Base-by-base conservation (phyloP, 2,113 vertebrate genomes). In the Stigmatopora argus region DNA sequence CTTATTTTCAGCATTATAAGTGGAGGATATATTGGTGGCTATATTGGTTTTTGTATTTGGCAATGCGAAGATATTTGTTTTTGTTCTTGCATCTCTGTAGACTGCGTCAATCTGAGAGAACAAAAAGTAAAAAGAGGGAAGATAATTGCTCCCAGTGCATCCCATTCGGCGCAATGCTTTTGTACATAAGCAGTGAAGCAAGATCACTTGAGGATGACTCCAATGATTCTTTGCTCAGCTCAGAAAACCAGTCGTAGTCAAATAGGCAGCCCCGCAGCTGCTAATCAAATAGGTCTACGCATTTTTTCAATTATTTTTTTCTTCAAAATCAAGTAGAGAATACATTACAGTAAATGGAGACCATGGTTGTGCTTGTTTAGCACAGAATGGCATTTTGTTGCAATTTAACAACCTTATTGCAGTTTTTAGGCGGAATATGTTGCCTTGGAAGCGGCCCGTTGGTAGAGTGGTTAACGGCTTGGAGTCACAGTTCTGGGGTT, bases 61-160 rank as follows among this genome's bases (percentile, higher is more conserved):
- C 83, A 67, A n/a, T 79, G 77, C 64, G 76, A 73, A 78, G 78
- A 75, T 67, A 63, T 83, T 84, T 73, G 80, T 80, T 75, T 74
- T 81, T 80, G 73, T 77, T 84, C 83, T 81, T 35, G 51, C 64
- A 68, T 83, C 78, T 83, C 64, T 70, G 62, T 80, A 82, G 81
- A 83, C 73, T 78, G 73, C 80, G 69, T 71, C 71, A 81, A 77
- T n/a, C 35, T 7, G 69, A 85, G 86, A 71, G 67, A 63, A 71
- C 65, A 70, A 78, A 64, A 53, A 64, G 66, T 77, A 75, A 82
- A 72, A 78, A 78, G 67, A 74, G 62, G 66, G 63, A 79, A 80
- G 84, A 76, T 91, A 90, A 91, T 91, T 89, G 83, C 83, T 88
- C 86, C 86, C 84, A 83, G 70, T 70, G 81, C 83, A 85, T 81